These are phyloP conservation scores for Chaenogobius annularis DNA, from an alignment of 2,113 vertebrate genomes.

Conservation along the genomic window DNA sequence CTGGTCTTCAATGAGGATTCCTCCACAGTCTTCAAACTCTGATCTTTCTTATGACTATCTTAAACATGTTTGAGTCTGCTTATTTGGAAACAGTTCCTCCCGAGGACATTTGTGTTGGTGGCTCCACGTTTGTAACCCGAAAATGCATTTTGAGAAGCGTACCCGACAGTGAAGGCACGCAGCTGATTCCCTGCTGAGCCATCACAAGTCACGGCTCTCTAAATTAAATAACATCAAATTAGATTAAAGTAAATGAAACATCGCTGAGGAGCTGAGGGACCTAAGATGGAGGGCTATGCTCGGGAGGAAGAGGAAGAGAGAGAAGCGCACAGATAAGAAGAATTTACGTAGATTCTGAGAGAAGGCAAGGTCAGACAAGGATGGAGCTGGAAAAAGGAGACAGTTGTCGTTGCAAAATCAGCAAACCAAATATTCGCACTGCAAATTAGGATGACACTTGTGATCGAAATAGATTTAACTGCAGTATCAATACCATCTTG, in stretches of 20 bases:
- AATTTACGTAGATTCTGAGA: constrained; percentile 36
- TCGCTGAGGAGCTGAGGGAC: constrained; percentile 41
- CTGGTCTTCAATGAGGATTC: constrained; percentile 11
- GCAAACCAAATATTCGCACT: neutral
- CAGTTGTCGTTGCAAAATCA: neutral
- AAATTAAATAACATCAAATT: constrained; percentile 73
- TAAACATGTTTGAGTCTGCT: constrained; percentile 44
- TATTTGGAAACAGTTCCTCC: constrained; percentile 44
- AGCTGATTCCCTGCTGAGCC: constrained; percentile 56
- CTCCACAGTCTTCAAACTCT: constrained; percentile 29
- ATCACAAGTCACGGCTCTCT: constrained; percentile 59
- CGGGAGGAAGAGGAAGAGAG: neutral
- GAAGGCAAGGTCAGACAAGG: constrained; percentile 35
- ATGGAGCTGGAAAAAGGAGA: constrained; percentile 17
- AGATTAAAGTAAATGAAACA: constrained; percentile 70
- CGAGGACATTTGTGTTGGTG: constrained; percentile 38
- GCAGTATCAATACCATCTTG: neutral
- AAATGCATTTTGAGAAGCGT: neutral
- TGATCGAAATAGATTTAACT: neutral
- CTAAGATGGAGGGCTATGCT: constrained; percentile 20
- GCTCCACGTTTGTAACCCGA: constrained; percentile 18
- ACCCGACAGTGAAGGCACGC: constrained; percentile 19
- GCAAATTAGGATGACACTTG: neutral
- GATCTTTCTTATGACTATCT: constrained; percentile 45
- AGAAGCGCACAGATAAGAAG: neutral